Conservation (phyloP, 2,797 vertebrate genomes). For the Malurus leucopterus region DNA sequence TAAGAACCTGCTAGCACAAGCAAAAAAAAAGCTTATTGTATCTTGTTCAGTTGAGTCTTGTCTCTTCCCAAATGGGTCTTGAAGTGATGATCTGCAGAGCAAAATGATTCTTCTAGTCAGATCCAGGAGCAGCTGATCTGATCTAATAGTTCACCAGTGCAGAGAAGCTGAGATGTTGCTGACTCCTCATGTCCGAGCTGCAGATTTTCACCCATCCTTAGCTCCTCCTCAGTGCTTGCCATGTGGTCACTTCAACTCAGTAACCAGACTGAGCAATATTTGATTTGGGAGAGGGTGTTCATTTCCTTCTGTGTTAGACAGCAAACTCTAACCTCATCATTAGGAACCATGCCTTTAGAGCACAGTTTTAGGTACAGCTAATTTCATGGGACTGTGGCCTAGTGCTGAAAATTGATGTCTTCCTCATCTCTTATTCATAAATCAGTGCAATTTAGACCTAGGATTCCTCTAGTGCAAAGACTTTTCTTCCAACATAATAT, state of each 20-base stretch:
- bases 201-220: neutral
- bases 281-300: neutral
- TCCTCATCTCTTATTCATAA: neutral
- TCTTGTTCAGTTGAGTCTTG: neutral
- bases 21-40: slow-evolving; percentile 35
- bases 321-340: neutral
- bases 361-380: neutral
- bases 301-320: neutral
- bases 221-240: neutral
- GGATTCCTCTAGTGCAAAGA: neutral
- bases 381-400: neutral
- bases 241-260: neutral
- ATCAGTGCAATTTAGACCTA: neutral
- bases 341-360: neutral
- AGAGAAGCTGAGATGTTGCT: neutral
- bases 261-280: neutral
- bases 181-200: rapidly evolving
- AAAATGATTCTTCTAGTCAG: neutral
- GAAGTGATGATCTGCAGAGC: neutral
- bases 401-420: neutral
- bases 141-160: neutral
- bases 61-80: slow-evolving; percentile 35
- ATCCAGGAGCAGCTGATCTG: neutral
- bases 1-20: slow-evolving; percentile 19
- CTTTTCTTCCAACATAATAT: neutral